A percentile compares a stretch with the other conserved stretches of the same genome.
Evolutionary conservation across 2,113 vertebrate species (phyloP).

Genomic region (Micromys minutus): DNA sequence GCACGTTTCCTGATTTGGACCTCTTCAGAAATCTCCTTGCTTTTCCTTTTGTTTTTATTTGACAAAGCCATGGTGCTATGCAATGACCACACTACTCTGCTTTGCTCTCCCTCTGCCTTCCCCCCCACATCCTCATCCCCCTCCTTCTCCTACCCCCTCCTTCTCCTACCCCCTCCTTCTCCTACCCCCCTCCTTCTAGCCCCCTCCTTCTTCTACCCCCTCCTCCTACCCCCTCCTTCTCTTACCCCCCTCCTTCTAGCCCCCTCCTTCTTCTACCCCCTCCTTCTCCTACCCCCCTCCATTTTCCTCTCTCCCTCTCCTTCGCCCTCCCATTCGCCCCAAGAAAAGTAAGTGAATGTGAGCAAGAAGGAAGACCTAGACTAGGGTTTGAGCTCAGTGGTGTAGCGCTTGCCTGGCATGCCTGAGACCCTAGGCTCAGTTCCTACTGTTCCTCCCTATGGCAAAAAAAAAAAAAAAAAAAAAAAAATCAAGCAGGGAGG

Average conservation of each 20-base stretch:
- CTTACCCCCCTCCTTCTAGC: background rate
- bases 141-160: background rate
- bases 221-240: background rate
- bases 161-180: background rate
- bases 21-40: background rate
- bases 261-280: rapidly evolving
- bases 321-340: background rate
- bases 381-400: background rate
- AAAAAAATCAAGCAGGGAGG: background rate
- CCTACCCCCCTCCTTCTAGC: background rate
- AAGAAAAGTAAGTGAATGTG: background rate
- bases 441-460: background rate
- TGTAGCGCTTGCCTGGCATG: too few relatives aligned
- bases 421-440: too few relatives aligned
- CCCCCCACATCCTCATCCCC: background rate
- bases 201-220: background rate
- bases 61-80: background rate
- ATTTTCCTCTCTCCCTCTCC: background rate
- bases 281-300: too few relatives aligned
- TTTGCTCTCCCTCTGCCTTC: background rate
- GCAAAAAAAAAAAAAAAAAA: too few relatives aligned
- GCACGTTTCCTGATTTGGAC: background rate
- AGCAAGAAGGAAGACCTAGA: too few relatives aligned
- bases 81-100: background rate
- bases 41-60: background rate